phyloP scores from a whole-genome alignment of 2,113 vertebrate species.

The Triplophysa siluroides region DNA sequence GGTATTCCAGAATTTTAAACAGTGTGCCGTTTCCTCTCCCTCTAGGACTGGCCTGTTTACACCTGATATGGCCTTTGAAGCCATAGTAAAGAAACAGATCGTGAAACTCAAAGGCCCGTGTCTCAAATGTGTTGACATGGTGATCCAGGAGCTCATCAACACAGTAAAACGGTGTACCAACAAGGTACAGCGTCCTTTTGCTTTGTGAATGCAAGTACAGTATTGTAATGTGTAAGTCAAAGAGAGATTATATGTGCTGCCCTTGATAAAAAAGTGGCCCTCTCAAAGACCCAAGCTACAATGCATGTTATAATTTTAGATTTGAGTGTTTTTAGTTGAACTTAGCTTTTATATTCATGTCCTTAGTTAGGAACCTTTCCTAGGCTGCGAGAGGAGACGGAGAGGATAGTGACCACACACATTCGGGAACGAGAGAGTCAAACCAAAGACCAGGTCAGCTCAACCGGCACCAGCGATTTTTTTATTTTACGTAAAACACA shows the following conservation, averaged over 20 bases:
- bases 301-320: not conserved
- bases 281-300: too few species aligned
- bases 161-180: constrained; percentile 87
- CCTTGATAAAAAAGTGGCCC: not conserved
- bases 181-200: constrained; percentile 75
- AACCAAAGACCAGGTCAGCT: constrained; percentile 88
- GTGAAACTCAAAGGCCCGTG: constrained; percentile 88
- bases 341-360: constrained; percentile 30
- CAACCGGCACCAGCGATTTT: not conserved
- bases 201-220: not conserved
- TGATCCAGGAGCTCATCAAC: constrained; percentile 86
- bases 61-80: constrained; percentile 92
- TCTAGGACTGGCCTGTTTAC: constrained; percentile 92
- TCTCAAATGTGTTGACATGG: constrained; percentile 88
- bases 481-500: too few species aligned
- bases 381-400: constrained; percentile 85
- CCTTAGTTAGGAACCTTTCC: constrained; percentile 85
- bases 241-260: not conserved
- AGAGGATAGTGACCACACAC: constrained; percentile 86
- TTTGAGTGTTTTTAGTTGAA: constrained; percentile 68
- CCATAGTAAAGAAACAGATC: constrained; percentile 94
- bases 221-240: not conserved
- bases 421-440: constrained; percentile 86
- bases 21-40: constrained; percentile 26
- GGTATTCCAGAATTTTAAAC: not conserved